Evolutionary conservation across 1,140 invertebrate species (phyloP), one percentile per base, ranked within the genome.

Genomic region (Spodoptera frugiperda): DNA sequence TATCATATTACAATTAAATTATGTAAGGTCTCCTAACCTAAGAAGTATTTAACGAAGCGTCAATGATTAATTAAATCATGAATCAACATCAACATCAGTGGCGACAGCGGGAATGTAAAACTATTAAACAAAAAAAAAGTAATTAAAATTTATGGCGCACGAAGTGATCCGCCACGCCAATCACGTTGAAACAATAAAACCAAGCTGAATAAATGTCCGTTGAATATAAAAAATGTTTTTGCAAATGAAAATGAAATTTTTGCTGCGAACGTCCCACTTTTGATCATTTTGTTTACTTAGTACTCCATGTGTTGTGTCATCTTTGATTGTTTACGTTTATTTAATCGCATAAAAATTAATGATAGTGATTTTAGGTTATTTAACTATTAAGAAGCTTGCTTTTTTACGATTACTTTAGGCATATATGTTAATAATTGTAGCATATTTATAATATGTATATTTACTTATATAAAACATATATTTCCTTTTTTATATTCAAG

Each of bases 121-220:
- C 65, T 51, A 68, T 68, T 68, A 68, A 51, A 15, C 48, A 14
- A n/a, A 68, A 68, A 67, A 68, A 68, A 68, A 33, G 48, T 53
- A 30, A 68, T 68, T 68, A 68, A 68, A 51, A 53, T 53, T 51
- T 51, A 68, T 53, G 21, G 48, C 48, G 48, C 65, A 25, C 48
- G 21, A 30, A 33, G 65, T 68, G 48, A 68, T 68, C 65, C 15
- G 14, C n/a, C 14, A 68, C 48, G 17, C 65, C 14, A 68, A 68
- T 68, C 65, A 68, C 65, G 65, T 68, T 51, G 65, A 25, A 25
- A 68, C 48, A 53, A 68, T 68, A 68, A 68, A 68, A 68, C 5
- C 48, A 30, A 53, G 39, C 57, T 33, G 39, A 63, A 48, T 30
- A 44, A 68, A 53, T 68, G 61, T 63, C 12, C 48, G 8, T 25